Conservation (phyloP, 1,140 invertebrate genomes). For the Bathynomus jamesi region DNA sequence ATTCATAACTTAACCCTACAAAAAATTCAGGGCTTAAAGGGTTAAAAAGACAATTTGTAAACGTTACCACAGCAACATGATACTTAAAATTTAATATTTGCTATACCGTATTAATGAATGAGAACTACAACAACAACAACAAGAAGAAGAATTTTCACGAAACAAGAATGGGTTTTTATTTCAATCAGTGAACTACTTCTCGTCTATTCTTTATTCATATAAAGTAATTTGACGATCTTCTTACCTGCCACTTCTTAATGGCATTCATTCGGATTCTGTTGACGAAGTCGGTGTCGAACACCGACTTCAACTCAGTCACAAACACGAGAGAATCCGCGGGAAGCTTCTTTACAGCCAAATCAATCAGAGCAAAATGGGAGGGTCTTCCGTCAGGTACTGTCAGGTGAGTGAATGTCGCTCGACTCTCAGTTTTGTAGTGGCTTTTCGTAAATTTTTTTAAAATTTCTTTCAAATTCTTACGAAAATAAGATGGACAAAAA, state of each 20-base stretch:
- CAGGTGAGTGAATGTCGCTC: not conserved
- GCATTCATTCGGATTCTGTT: conserved; percentile 41
- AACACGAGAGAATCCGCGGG: not conserved
- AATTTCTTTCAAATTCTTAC: not conserved
- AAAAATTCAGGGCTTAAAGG: too few species aligned
- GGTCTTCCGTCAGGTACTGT: not conserved
- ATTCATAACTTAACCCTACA: too few species aligned
- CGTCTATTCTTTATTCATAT: too few species aligned
- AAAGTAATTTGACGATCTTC: too few species aligned
- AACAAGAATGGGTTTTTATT: too few species aligned
- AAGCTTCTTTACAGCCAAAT: not conserved
- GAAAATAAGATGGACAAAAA: not conserved
- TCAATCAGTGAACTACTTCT: too few species aligned
- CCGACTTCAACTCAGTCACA: not conserved
- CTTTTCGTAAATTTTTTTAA: not conserved
- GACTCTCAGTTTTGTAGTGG: not conserved
- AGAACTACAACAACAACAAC: too few species aligned
- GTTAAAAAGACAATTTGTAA: too few species aligned
- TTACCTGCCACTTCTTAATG: conserved; percentile 38
- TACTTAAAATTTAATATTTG: too few species aligned
- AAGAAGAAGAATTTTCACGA: too few species aligned
- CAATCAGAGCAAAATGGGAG: not conserved
- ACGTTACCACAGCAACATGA: too few species aligned
- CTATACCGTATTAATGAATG: too few species aligned
- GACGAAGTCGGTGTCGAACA: conserved; percentile 5